Conservation (phyloP, 1,140 invertebrate species). For the Drosophila ananassae region DNA sequence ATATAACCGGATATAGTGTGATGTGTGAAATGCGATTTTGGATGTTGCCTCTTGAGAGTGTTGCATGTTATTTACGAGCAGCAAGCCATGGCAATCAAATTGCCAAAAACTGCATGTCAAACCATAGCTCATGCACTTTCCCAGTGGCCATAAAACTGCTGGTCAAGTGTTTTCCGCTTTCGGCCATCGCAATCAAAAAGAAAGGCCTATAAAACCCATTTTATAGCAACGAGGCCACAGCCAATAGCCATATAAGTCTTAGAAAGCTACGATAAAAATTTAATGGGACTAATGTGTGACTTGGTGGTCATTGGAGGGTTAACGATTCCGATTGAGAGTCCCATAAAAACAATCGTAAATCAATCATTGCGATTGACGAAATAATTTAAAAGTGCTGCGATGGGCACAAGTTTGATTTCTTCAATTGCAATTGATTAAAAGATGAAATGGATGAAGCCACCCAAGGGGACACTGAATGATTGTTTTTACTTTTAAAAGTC, state of each 20-base stretch:
- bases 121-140: slow-evolving; percentile 19
- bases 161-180: slow-evolving; percentile 53
- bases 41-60: slow-evolving; percentile 65
- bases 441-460: slow-evolving; percentile 4
- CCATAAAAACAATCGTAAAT: slow-evolving; percentile 41
- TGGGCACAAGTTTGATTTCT: slow-evolving; percentile 25
- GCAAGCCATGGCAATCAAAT: slow-evolving; percentile 42
- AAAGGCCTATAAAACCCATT: slow-evolving; percentile 57
- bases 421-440: slow-evolving; percentile 1
- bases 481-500: not conserved
- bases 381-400: slow-evolving; percentile 31
- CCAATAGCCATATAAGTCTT: slow-evolving; percentile 38
- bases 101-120: slow-evolving; percentile 67
- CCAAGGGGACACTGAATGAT: not conserved
- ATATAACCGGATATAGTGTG: slow-evolving; percentile 32
- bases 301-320: slow-evolving; percentile 6
- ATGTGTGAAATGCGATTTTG: slow-evolving; percentile 63
- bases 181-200: slow-evolving; percentile 61
- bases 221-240: slow-evolving; percentile 44
- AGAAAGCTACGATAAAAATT: slow-evolving; percentile 34
- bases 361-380: slow-evolving; percentile 32
- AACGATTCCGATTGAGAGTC: slow-evolving; percentile 14
- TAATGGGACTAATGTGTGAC: slow-evolving; percentile 33
- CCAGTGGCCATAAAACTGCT: slow-evolving; percentile 67
- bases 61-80: slow-evolving; percentile 76